Evolutionary conservation across 2,113 vertebrate genomes (phyloP), one percentile per base, ranked within the genome.

Genomic region (Accipiter cooperii): DNA sequence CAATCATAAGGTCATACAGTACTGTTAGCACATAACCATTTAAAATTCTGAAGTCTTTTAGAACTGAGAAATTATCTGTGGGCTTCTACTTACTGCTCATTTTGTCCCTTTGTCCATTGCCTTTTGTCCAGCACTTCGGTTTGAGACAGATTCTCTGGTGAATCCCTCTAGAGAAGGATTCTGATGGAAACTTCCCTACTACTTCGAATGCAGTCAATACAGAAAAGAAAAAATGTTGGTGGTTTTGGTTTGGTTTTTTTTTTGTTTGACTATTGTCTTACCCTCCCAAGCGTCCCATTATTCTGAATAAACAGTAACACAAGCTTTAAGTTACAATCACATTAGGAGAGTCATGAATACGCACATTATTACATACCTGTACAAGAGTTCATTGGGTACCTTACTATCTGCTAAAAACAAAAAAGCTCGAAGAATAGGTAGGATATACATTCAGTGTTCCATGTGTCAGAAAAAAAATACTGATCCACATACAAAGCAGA

Each of bases 231-330:
- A 52, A 26, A 40, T 31, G 5, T 10, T 63, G 22, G 12, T 17
- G 3, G 9, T 18, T 24, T 18, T 28, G 10, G 6, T 6, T 2
- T 29, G 28, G 13, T 2, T 3, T 52, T 36, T 18, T 12, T 24
- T 52, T 52, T 28, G 25, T 85, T 44, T 52, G 10, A 24, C 17
- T 36, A 29, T 38, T 18, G 17, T 34, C 22, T 34, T 71, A 60
- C 7, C 4, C 36, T 77, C 33, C 54, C 42, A 52, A 42, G 26
- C 21, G 5, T 69, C 9, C 10, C 12, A 11, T 52, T 58, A 26
- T 38, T 58, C 31, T 93, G 66, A 74, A 46, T 26, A 52, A 87
- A 64, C 10, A 63, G 38, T 29, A 87, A 87, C 29, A 58, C 8
- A 87, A 69, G 5, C 6, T 84, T 60, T 33, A 83, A 65, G 11